Percentiles rank a stretch among this genome's conserved stretches.
Conservation (phyloP, 2,113 vertebrate species). For the Falcunculus frontatus region DNA sequence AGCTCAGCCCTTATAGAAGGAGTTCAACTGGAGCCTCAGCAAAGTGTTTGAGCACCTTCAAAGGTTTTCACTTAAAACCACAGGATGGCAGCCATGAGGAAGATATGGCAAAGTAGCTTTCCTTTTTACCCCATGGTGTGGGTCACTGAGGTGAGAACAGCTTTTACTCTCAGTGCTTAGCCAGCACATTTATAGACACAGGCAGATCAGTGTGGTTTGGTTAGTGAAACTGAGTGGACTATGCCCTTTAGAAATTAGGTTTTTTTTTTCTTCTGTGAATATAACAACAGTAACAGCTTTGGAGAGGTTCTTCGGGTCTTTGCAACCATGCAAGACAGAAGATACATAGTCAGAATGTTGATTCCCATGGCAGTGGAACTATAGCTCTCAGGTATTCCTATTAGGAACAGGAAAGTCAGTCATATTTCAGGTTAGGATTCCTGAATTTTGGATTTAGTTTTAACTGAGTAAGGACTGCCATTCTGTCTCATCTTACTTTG, state of each 20-base stretch:
- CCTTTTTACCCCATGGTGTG: neutral
- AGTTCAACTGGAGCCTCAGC: neutral
- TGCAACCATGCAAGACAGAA: neutral
- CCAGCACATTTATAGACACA: neutral
- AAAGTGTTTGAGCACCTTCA: neutral
- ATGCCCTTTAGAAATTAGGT: neutral
- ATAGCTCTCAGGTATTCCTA: neutral
- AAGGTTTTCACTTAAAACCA: neutral
- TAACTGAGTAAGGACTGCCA: neutral
- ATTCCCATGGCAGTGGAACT: neutral
- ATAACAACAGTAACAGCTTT: neutral
- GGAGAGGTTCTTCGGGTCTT: neutral
- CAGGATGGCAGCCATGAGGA: neutral
- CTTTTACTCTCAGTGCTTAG: neutral
- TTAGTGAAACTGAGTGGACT: neutral
- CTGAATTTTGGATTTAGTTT: neutral
- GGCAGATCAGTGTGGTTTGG: neutral
- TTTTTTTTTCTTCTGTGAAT: neutral
- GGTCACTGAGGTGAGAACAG: neutral
- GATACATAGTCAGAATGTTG: neutral
- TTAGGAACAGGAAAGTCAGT: neutral
- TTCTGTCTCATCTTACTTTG: neutral
- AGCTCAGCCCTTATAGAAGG: neutral
- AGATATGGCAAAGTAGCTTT: neutral
- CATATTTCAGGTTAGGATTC: neutral